Conservation (phyloP, 2,113 vertebrate genomes). For the Semnopithecus entellus region DNA sequence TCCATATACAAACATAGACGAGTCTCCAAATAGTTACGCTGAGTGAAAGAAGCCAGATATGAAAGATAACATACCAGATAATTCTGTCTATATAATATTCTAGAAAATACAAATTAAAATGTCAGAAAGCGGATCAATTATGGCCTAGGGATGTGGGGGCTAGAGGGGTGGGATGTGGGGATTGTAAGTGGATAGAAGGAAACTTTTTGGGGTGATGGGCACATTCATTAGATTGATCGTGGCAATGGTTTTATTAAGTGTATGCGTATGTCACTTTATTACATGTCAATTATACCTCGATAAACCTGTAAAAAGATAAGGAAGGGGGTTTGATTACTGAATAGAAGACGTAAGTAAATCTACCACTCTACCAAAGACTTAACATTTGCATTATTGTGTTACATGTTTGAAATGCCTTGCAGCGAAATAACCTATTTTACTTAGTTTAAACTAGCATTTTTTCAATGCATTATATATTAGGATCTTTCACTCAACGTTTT, state of each 20-base stretch:
- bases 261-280: background rate
- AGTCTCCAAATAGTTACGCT: background rate
- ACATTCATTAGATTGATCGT: background rate
- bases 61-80: background rate
- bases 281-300: background rate
- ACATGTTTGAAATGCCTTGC: background rate
- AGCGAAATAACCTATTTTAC: background rate
- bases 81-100: background rate
- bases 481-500: background rate
- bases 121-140: background rate
- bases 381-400: background rate
- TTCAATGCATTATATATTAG: background rate
- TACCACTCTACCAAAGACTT: background rate
- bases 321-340: background rate
- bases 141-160: accelerated
- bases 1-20: background rate
- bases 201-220: background rate
- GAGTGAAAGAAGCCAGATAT: background rate
- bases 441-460: background rate
- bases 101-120: background rate
- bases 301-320: background rate
- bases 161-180: background rate
- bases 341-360: background rate
- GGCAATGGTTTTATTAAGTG: background rate
- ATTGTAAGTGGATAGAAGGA: background rate